These are phyloP conservation scores for Galleria mellonella DNA, from an alignment of 1,140 invertebrate genomes.

Conservation along the genomic window DNA sequence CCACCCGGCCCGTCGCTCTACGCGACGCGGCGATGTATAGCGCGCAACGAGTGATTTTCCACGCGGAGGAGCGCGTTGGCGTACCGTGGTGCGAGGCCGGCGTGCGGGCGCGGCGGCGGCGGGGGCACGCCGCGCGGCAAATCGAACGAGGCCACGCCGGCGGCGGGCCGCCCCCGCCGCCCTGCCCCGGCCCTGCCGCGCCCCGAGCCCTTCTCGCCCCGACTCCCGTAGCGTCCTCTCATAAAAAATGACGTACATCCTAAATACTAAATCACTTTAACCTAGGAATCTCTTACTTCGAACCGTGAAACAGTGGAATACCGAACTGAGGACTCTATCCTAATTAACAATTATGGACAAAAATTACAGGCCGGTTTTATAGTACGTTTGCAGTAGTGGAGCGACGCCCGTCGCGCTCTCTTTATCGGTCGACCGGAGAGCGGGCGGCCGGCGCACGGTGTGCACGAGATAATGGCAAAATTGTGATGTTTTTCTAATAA, in stretches of 20 bases:
- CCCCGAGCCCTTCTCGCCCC: slow-evolving; percentile 16
- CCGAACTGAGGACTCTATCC: slow-evolving; percentile 53
- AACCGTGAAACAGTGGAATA: slow-evolving; percentile 58
- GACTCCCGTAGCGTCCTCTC: slow-evolving; percentile 46
- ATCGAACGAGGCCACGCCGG: slow-evolving; percentile 61
- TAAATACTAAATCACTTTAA: slow-evolving; percentile 64
- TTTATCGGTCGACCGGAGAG: slow-evolving; percentile 55
- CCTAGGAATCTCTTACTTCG: slow-evolving; percentile 68
- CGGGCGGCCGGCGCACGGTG: slow-evolving; percentile 44
- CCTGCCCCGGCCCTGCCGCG: slow-evolving; percentile 17
- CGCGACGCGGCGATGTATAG: slow-evolving; percentile 37
- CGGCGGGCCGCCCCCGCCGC: slow-evolving; percentile 23
- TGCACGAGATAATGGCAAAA: slow-evolving; percentile 62
- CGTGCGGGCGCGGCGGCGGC: slow-evolving; percentile 26
- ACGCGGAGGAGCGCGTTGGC: slow-evolving; percentile 43
- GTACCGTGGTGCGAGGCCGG: slow-evolving; percentile 32
- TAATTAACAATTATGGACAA: slow-evolving; percentile 68
- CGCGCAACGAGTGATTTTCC: slow-evolving; percentile 46
- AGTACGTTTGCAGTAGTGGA: slow-evolving; percentile 43
- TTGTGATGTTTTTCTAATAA: slow-evolving; percentile 69
- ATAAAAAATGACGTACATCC: slow-evolving; percentile 55
- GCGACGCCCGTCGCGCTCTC: slow-evolving; percentile 57
- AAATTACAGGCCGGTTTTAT: slow-evolving; percentile 58
- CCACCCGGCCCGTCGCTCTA: slow-evolving; percentile 6
- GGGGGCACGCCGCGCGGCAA: slow-evolving; percentile 41